Conservation (phyloP, 2,797 vertebrate genomes). For the Thaleichthys pacificus region DNA sequence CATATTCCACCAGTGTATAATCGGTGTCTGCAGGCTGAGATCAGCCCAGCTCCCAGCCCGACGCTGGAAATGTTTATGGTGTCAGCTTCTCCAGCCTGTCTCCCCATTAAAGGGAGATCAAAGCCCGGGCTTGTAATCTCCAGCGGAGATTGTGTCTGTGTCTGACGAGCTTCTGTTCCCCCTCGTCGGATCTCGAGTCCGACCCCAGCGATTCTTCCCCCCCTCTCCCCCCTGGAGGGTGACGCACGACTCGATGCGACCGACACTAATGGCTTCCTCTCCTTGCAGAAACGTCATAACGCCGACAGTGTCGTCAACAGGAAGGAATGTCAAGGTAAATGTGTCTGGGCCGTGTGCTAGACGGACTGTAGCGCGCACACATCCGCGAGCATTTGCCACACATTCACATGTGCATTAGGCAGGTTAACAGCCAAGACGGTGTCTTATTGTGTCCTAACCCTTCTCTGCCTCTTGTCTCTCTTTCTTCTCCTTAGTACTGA, state of each 20-base stretch:
- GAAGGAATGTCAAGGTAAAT: slow-evolving; percentile 96
- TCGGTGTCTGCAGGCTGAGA: slow-evolving; percentile 24
- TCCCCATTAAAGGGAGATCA: slow-evolving; percentile 18
- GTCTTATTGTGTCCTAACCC: not conserved
- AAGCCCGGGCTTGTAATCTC: slow-evolving; percentile 21
- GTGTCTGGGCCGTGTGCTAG: too few relatives aligned
- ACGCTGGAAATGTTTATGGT: not conserved
- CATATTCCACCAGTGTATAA: slow-evolving; percentile 1
- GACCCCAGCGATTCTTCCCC: not conserved
- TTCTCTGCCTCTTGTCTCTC: not conserved
- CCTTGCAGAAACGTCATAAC: slow-evolving; percentile 93
- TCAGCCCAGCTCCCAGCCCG: not conserved
- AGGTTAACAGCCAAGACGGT: too few relatives aligned
- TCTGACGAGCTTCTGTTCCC: slow-evolving; percentile 7
- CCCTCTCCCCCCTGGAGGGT: too few relatives aligned
- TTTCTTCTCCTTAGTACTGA: slow-evolving; percentile 77
- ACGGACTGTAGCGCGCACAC: not conserved
- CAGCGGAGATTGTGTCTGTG: not conserved
- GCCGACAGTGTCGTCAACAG: slow-evolving; percentile 95
- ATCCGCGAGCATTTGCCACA: not conserved
- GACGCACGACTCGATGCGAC: not conserved
- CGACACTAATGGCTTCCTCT: not conserved
- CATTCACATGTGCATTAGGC: too few relatives aligned
- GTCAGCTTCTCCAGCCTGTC: not conserved
- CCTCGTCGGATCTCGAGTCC: not conserved